Evolutionary conservation across 2,797 vertebrate genomes (phyloP).

Genomic region (Strix occidentalis): DNA sequence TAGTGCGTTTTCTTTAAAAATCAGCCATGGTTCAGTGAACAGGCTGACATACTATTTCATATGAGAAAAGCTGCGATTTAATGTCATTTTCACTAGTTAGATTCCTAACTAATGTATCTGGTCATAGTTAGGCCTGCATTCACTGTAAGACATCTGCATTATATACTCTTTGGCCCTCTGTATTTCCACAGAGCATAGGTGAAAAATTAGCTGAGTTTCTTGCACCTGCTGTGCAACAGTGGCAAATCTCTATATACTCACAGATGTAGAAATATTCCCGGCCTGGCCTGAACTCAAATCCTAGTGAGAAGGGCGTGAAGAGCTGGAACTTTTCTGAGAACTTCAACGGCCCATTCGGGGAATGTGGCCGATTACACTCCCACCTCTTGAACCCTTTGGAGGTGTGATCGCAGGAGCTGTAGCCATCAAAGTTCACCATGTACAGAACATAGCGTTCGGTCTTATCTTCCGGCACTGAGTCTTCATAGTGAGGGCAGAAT

Average conservation of each 20-base stretch:
- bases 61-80: constrained; percentile 51
- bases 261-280: constrained; percentile 99
- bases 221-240: background rate
- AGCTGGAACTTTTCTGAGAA: constrained; percentile 99
- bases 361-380: constrained; percentile 97
- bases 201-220: constrained; percentile 30
- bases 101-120: constrained; percentile 54
- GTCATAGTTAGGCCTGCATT: constrained; percentile 25
- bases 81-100: constrained; percentile 62
- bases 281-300: constrained; percentile 97
- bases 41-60: constrained; percentile 52
- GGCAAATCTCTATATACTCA: constrained; percentile 81
- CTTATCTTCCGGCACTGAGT: constrained; percentile 90
- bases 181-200: constrained; percentile 23
- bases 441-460: constrained; percentile 96
- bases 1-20: constrained; percentile 57
- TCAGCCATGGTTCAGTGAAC: constrained; percentile 52
- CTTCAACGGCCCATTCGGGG: constrained; percentile 94
- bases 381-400: constrained; percentile 98
- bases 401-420: constrained; percentile 96
- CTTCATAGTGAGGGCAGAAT: constrained; percentile 97
- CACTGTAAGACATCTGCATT: constrained; percentile 40
- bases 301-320: constrained; percentile 97
- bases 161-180: background rate
- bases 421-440: constrained; percentile 99